phyloP scores from a whole-genome alignment of 2,888 invertebrate species.

The Eurytoma adleriae region DNA sequence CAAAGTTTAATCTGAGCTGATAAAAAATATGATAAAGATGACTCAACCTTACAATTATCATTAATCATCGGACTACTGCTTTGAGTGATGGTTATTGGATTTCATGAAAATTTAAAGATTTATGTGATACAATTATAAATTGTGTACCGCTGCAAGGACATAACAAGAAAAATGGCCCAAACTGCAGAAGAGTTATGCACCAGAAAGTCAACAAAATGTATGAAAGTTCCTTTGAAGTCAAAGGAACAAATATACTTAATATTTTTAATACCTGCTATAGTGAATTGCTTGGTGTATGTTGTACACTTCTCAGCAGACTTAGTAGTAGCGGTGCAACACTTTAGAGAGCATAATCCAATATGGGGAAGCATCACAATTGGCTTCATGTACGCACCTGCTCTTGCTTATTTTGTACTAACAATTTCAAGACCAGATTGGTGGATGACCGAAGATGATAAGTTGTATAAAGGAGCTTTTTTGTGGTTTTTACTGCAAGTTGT shows the following conservation, averaged over 20 bases:
- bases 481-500: slow-evolving; percentile 71
- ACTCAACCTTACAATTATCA: slow-evolving; percentile 22
- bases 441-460: slow-evolving; percentile 73
- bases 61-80: background rate
- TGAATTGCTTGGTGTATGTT: slow-evolving; percentile 82
- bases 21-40: slow-evolving; percentile 45
- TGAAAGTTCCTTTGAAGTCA: slow-evolving; percentile 71
- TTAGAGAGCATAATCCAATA: slow-evolving; percentile 79
- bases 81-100: slow-evolving; percentile 1
- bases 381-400: slow-evolving; percentile 73
- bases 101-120: background rate
- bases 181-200: slow-evolving; percentile 61
- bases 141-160: background rate
- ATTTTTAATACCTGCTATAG: slow-evolving; percentile 79
- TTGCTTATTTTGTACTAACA: slow-evolving; percentile 71
- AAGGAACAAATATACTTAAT: slow-evolving; percentile 77
- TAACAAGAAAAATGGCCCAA: slow-evolving; percentile 62
- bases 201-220: slow-evolving; percentile 64
- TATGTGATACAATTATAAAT: background rate
- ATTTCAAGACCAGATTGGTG: slow-evolving; percentile 74
- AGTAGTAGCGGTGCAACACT: slow-evolving; percentile 82
- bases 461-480: slow-evolving; percentile 64
- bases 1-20: slow-evolving; percentile 48
- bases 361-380: slow-evolving; percentile 74
- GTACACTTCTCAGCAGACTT: slow-evolving; percentile 83